phyloP scores from a whole-genome alignment of 2,113 vertebrate species.

The Chinchilla lanigera region DNA sequence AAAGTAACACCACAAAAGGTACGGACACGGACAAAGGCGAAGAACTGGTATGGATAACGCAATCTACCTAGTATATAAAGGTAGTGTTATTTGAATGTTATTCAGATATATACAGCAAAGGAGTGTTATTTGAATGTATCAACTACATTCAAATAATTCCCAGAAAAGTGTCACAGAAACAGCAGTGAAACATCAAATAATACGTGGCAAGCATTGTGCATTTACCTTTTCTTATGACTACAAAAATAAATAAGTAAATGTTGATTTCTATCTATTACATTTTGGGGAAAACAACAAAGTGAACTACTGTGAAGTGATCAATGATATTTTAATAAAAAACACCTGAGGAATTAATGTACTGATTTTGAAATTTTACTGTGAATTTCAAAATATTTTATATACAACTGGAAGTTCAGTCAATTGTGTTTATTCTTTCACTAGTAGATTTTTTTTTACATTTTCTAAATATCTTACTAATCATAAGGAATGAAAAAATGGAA shows the following conservation, averaged over 20 bases:
- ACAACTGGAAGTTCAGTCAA: background rate
- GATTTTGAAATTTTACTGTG: constrained; percentile 2
- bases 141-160: background rate
- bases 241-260: background rate
- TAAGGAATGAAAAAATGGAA: constrained; percentile 5
- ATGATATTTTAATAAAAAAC: constrained; percentile 5
- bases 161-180: background rate
- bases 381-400: constrained; percentile 27
- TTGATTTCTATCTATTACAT: background rate
- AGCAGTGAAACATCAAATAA: background rate
- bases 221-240: background rate
- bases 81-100: no score
- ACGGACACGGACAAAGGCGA: background rate
- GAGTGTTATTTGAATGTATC: no score
- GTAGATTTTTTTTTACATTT: background rate
- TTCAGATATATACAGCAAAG: no score
- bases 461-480: background rate
- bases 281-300: background rate
- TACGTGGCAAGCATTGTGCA: background rate
- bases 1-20: background rate
- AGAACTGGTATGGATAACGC: background rate
- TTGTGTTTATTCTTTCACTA: constrained; percentile 3
- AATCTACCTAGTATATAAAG: background rate
- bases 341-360: background rate
- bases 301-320: background rate